Evolutionary conservation across 2,888 invertebrate species (phyloP).

Genomic region (Antheraea yamamai): DNA sequence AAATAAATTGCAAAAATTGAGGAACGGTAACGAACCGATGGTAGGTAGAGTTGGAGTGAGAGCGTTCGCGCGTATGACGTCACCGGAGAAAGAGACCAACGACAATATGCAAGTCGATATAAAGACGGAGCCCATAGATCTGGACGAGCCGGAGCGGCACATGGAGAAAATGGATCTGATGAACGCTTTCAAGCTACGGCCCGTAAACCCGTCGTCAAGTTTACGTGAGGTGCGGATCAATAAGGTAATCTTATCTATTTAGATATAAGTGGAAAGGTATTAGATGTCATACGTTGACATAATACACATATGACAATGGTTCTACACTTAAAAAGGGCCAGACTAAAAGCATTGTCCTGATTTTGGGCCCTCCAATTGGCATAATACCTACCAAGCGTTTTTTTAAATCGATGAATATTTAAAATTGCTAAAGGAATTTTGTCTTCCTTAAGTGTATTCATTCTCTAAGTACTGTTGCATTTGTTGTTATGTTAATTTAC

Average conservation of each 20-base stretch:
- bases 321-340: not conserved
- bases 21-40: slow-evolving; percentile 46
- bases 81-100: slow-evolving; percentile 41
- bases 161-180: slow-evolving; percentile 67
- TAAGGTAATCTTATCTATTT: slow-evolving; percentile 37
- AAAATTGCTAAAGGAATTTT: no score
- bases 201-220: slow-evolving; percentile 52
- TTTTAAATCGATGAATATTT: no score
- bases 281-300: not conserved
- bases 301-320: not conserved
- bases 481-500: no score
- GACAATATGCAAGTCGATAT: slow-evolving; percentile 63
- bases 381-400: no score
- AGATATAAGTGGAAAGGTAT: not conserved
- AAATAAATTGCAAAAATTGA: slow-evolving; percentile 53
- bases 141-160: slow-evolving; percentile 64
- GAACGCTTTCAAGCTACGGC: slow-evolving; percentile 65
- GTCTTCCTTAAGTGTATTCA: no score
- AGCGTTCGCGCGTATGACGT: slow-evolving; percentile 72
- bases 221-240: slow-evolving; percentile 68
- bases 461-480: no score
- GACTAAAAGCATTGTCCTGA: not conserved
- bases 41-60: slow-evolving; percentile 70
- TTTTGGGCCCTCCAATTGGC: no score
- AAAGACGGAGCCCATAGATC: slow-evolving; percentile 70